These are phyloP conservation scores for Brachyhypopomus occidentalis DNA, from an alignment of 2,113 vertebrate species.

Conservation along the genomic window DNA sequence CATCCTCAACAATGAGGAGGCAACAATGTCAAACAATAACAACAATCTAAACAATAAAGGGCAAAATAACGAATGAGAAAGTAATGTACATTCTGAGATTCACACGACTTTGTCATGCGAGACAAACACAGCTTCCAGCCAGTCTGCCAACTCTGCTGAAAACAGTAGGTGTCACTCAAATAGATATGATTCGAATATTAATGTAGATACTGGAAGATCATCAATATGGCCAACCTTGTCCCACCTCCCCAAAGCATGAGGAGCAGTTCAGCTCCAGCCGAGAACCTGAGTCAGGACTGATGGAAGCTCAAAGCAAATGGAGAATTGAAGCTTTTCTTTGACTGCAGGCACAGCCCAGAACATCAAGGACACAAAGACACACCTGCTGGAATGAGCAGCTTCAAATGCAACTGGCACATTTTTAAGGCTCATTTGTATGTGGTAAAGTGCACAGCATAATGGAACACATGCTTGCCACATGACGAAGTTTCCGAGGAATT, in stretches of 20 bases:
- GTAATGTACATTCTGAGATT: slow-evolving; percentile 5
- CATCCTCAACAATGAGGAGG: too few species aligned
- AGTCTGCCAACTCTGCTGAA: slow-evolving; percentile 3
- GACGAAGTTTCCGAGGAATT: not conserved
- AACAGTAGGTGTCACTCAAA: slow-evolving; percentile 18
- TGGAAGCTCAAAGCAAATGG: slow-evolving; percentile 25
- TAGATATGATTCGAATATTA: slow-evolving; percentile 37
- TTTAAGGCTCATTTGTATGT: slow-evolving; percentile 11
- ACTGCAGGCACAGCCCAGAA: slow-evolving; percentile 11
- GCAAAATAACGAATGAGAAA: too few species aligned
- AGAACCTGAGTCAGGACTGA: slow-evolving; percentile 1
- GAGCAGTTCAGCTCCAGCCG: not conserved
- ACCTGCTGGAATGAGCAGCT: slow-evolving; percentile 20
- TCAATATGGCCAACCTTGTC: not conserved
- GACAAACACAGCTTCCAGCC: slow-evolving; percentile 14
- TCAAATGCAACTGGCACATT: not conserved
- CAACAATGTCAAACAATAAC: too few species aligned
- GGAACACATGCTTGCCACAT: slow-evolving; percentile 5
- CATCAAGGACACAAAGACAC: slow-evolving; percentile 15
- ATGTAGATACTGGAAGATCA: slow-evolving; percentile 29
- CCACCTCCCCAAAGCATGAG: not conserved
- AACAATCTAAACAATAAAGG: too few species aligned
- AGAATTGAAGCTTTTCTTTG: slow-evolving; percentile 21
- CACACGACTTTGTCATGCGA: slow-evolving; percentile 12
- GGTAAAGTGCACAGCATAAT: slow-evolving; percentile 5